Percentiles rank a stretch among this genome's conserved stretches.
These are phyloP conservation scores for Ashinkailepas kermadecensis DNA, from an alignment of 2,888 invertebrate genomes.

Conservation along the genomic window DNA sequence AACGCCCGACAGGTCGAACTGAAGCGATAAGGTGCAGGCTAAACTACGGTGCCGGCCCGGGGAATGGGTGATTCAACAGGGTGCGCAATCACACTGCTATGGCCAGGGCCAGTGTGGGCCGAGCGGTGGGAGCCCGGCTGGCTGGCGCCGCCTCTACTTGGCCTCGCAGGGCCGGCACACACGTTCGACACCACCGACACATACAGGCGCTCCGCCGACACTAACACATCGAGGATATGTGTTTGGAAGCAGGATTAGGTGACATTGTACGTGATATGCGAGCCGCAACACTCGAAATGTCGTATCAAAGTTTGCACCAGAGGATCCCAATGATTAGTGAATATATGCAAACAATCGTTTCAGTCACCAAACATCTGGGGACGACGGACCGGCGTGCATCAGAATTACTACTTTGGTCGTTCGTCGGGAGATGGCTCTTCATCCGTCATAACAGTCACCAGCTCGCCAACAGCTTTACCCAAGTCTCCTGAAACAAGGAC, in stretches of 20 bases:
- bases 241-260: constrained; percentile 15
- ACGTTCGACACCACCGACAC: too few species aligned
- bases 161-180: too few species aligned
- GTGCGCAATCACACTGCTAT: not conserved
- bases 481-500: constrained; percentile 59
- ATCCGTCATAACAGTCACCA: constrained; percentile 83
- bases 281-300: not conserved
- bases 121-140: too few species aligned
- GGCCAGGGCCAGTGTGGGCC: too few species aligned
- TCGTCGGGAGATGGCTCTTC: constrained; percentile 46
- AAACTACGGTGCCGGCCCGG: not conserved
- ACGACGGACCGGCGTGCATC: not conserved
- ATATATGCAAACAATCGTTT: not conserved
- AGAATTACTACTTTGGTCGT: constrained; percentile 3
- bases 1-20: not conserved
- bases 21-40: not conserved
- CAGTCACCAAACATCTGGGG: too few species aligned
- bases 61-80: not conserved
- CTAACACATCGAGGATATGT: not conserved
- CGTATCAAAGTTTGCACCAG: constrained; percentile 16
- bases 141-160: too few species aligned
- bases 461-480: constrained; percentile 75
- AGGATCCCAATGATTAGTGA: not conserved
- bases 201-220: too few species aligned
- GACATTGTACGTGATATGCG: constrained; percentile 18